These are phyloP conservation scores for Odontesthes bonariensis DNA, from an alignment of 2,113 vertebrate genomes.

Conservation along the genomic window DNA sequence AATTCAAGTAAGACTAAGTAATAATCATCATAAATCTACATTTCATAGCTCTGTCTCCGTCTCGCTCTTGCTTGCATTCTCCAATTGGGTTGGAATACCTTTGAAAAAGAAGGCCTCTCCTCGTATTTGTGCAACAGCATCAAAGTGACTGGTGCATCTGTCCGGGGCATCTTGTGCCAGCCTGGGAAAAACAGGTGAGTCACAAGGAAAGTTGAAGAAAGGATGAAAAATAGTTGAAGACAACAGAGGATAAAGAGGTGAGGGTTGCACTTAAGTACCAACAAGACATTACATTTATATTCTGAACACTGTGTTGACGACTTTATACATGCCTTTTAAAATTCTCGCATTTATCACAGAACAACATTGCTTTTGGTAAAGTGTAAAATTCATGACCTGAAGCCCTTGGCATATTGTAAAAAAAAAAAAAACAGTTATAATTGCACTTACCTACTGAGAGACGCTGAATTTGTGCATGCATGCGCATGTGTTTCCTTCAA, in stretches of 20 bases:
- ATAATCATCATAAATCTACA: neutral
- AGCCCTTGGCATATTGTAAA: slow-evolving; percentile 1
- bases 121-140: slow-evolving; percentile 96
- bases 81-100: slow-evolving; percentile 81
- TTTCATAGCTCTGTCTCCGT: too few species aligned
- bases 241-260: neutral
- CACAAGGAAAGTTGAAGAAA: slow-evolving; percentile 5
- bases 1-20: neutral
- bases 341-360: neutral
- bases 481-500: slow-evolving; percentile 34
- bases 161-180: slow-evolving; percentile 86
- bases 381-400: neutral
- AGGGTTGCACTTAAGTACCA: neutral
- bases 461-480: slow-evolving; percentile 11
- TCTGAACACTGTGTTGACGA: neutral
- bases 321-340: neutral
- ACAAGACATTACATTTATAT: neutral
- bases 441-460: slow-evolving; percentile 1
- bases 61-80: neutral
- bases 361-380: neutral
- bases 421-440: neutral
- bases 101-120: slow-evolving; percentile 99
- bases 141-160: slow-evolving; percentile 91
- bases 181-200: slow-evolving; percentile 68
- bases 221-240: neutral